Evolutionary conservation across 2,888 invertebrate genomes (phyloP).

Genomic region (Spodoptera littoralis): DNA sequence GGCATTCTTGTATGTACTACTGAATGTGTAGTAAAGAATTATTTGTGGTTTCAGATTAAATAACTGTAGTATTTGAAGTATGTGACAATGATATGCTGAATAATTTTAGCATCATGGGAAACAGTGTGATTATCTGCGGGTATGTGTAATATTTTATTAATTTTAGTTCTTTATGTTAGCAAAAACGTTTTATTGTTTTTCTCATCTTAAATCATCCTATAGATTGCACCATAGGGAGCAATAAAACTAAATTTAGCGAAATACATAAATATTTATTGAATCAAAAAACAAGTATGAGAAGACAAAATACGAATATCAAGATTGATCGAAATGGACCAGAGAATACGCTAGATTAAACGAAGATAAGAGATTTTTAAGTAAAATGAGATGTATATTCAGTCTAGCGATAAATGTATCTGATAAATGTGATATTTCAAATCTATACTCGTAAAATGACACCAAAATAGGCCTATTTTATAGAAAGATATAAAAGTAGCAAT

Average conservation of each 20-base stretch:
- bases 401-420: conserved; percentile 21
- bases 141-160: neutral
- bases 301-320: conserved; percentile 8
- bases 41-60: neutral
- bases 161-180: conserved; percentile 2
- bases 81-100: too few species aligned
- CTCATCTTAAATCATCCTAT: neutral
- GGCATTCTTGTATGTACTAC: conserved; percentile 17
- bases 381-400: conserved; percentile 19
- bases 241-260: conserved; percentile 7
- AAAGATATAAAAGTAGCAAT: too few species aligned
- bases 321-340: conserved; percentile 10
- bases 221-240: conserved; percentile 1
- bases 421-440: conserved; percentile 18
- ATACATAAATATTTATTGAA: conserved; percentile 4
- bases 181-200: conserved; percentile 1
- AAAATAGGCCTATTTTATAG: too few species aligned
- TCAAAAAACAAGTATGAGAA: neutral
- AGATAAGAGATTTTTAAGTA: conserved; percentile 13
- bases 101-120: too few species aligned
- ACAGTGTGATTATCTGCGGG: neutral
- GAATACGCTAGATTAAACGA: conserved; percentile 17
- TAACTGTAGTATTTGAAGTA: neutral
- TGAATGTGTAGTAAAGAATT: conserved; percentile 4
- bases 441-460: neutral